These are phyloP conservation scores for Salvator merianae DNA, from an alignment of 2,113 vertebrate species.

Conservation along the genomic window DNA sequence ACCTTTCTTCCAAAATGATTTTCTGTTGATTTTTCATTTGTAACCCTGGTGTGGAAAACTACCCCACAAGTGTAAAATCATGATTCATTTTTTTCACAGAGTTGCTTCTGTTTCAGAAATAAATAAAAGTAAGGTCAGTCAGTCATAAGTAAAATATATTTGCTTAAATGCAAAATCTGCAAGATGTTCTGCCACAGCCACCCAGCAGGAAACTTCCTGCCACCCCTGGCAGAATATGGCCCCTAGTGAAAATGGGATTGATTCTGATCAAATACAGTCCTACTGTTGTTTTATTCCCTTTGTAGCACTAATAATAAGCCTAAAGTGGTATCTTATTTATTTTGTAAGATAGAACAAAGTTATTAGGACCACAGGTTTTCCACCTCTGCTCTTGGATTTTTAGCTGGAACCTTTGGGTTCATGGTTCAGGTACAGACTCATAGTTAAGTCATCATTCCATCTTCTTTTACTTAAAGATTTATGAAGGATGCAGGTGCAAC, in stretches of 20 bases:
- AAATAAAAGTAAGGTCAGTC: background rate
- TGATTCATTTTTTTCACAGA: background rate
- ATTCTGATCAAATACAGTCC: too few species aligned
- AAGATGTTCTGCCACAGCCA: too few species aligned
- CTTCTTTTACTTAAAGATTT: background rate
- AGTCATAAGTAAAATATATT: background rate
- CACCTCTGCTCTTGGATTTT: background rate
- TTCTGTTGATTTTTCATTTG: background rate
- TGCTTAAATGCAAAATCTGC: background rate
- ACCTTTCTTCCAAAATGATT: too few species aligned
- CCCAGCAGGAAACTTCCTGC: too few species aligned
- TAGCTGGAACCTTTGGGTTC: background rate
- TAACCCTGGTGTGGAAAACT: background rate
- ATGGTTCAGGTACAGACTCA: background rate
- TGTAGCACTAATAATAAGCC: too few species aligned
- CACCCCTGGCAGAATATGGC: too few species aligned
- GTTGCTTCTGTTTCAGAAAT: background rate
- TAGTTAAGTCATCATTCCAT: background rate
- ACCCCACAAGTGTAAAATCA: background rate
- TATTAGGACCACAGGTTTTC: too few species aligned
- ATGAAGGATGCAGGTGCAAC: background rate
- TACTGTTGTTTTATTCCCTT: too few species aligned
- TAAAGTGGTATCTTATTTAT: too few species aligned
- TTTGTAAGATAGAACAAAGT: too few species aligned
- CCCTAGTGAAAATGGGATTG: too few species aligned